Evolutionary conservation across 2,113 vertebrate genomes (phyloP).

Genomic region (Megatriorchis doriae): DNA sequence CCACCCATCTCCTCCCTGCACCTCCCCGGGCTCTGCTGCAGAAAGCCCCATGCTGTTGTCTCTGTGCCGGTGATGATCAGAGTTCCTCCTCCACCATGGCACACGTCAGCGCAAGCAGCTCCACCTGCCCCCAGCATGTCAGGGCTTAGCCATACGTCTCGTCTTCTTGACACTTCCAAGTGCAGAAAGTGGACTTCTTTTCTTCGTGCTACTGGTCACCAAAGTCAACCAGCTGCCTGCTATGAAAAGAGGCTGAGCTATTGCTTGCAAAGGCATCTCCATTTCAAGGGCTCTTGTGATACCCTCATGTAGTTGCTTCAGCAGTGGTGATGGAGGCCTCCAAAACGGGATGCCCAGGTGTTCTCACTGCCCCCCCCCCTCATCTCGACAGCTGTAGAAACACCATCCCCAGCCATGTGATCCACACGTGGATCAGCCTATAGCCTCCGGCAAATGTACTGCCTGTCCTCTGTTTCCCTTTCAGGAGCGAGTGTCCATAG

Average conservation of each 20-base stretch:
- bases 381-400: background rate
- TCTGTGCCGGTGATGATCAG: background rate
- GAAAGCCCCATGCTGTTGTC: fast-evolving
- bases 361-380: fast-evolving
- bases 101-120: background rate
- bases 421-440: background rate
- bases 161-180: background rate
- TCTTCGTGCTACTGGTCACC: background rate
- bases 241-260: background rate
- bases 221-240: fast-evolving
- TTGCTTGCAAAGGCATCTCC: background rate
- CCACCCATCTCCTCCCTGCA: background rate
- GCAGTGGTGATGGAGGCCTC: background rate
- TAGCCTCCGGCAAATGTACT: background rate
- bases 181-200: background rate
- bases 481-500: background rate
- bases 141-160: background rate
- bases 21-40: background rate
- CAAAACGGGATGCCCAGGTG: background rate
- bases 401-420: fast-evolving
- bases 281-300: background rate
- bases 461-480: background rate
- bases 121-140: background rate
- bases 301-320: background rate
- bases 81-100: background rate